Percentiles rank a stretch among this genome's conserved stretches.
Evolutionary conservation across 2,797 vertebrate species (phyloP).

Genomic region (Cynodonichthys magdalenae): DNA sequence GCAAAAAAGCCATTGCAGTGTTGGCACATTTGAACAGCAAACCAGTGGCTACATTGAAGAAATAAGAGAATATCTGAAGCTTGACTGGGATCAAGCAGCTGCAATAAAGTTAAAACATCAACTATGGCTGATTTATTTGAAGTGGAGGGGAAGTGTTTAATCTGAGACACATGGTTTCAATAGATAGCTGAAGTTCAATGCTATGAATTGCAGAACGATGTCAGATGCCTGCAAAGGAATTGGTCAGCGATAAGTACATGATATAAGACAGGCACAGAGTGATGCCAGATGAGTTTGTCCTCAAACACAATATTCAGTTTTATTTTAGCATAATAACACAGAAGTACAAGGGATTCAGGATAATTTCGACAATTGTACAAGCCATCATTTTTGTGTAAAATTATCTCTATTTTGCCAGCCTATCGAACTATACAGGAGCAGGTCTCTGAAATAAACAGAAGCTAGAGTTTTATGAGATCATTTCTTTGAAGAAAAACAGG

Average conservation of each 20-base stretch:
- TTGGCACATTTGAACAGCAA: conserved; percentile 6
- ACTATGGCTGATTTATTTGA: conserved; percentile 84
- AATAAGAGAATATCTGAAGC: conserved; percentile 67
- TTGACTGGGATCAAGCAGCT: conserved; percentile 64
- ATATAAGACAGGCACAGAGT: conserved; percentile 69
- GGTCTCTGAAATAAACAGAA: conserved; percentile 11
- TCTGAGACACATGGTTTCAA: conserved; percentile 84
- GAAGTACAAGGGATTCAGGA: conserved; percentile 14
- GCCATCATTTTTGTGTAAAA: neutral
- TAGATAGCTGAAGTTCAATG: conserved; percentile 77
- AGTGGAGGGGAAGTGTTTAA: conserved; percentile 86
- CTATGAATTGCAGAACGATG: conserved; percentile 74
- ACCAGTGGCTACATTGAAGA: conserved; percentile 58
- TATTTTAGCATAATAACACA: neutral
- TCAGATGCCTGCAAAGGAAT: conserved; percentile 70
- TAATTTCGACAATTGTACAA: conserved; percentile 21
- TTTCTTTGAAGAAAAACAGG: no score
- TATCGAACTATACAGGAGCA: conserved; percentile 14
- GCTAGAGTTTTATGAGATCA: conserved; percentile 38
- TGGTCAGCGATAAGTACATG: conserved; percentile 76
- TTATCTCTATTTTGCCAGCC: conserved; percentile 10
- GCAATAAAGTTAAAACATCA: conserved; percentile 82
- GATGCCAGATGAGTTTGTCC: conserved; percentile 45
- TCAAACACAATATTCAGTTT: conserved; percentile 22
- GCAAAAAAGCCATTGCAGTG: conserved; percentile 16